Conservation (phyloP, 1,140 invertebrate genomes). For the Homarus americanus region DNA sequence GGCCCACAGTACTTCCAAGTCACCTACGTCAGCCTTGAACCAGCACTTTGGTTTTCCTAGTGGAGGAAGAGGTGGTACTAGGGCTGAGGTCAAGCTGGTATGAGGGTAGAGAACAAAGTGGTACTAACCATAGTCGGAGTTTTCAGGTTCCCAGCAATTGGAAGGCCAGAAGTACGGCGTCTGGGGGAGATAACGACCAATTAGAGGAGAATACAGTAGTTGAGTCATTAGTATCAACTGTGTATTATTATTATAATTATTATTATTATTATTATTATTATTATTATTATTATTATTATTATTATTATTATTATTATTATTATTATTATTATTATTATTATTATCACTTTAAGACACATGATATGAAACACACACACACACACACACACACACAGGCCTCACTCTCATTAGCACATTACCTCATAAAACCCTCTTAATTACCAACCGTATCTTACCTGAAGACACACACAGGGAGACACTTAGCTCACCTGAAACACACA, state of each 20-base stretch:
- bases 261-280: background rate
- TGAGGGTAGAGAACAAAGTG: background rate
- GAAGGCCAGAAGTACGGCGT: conserved; percentile 99
- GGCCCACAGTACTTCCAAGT: too few species aligned
- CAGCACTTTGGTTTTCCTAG: background rate
- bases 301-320: conserved; percentile 5
- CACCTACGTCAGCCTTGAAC: too few species aligned
- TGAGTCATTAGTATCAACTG: too few species aligned
- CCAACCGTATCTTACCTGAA: too few species aligned
- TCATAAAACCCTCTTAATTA: too few species aligned
- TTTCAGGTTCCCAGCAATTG: conserved; percentile 99
- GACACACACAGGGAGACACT: too few species aligned
- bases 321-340: background rate
- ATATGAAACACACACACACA: too few species aligned
- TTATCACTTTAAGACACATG: background rate
- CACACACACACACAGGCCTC: too few species aligned
- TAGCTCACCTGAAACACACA: too few species aligned
- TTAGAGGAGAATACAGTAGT: too few species aligned
- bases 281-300: background rate
- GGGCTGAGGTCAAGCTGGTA: background rate
- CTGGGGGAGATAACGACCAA: conserved; percentile 74
- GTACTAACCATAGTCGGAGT: conserved; percentile 96
- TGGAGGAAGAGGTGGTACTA: background rate
- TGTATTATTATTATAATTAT: too few species aligned
- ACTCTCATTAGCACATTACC: too few species aligned